These are phyloP conservation scores for Mugil cephalus DNA, from an alignment of 2,113 vertebrate species.

Conservation along the genomic window DNA sequence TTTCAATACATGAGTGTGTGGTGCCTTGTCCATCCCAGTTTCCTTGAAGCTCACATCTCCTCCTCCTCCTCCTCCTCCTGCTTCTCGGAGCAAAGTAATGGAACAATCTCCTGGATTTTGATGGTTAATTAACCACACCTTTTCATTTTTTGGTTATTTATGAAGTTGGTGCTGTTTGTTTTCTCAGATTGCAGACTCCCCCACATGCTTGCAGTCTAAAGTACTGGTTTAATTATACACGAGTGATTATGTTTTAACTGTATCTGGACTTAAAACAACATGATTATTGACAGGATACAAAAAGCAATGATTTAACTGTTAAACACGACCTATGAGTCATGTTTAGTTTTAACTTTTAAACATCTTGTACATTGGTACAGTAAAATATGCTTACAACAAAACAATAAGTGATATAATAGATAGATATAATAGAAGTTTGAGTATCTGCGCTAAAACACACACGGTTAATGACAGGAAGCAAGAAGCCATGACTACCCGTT, in stretches of 20 bases:
- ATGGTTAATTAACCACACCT: constrained; percentile 50
- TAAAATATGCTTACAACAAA: too few species aligned
- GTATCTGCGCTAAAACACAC: neutral
- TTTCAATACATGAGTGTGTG: constrained; percentile 80
- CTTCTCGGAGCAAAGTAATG: constrained; percentile 35
- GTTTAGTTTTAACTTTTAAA: too few species aligned
- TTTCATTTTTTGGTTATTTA: constrained; percentile 17
- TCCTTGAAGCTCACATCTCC: constrained; percentile 58
- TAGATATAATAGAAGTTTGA: too few species aligned
- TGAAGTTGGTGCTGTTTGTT: constrained; percentile 5
- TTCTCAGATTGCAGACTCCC: neutral
- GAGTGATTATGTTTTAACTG: neutral
- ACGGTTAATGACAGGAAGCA: too few species aligned
- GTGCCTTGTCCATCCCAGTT: constrained; percentile 70
- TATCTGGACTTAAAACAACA: neutral
- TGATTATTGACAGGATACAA: too few species aligned
- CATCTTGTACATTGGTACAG: too few species aligned
- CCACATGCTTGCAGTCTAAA: neutral
- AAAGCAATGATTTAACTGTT: too few species aligned
- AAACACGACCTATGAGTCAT: too few species aligned
- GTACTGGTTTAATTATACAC: neutral
- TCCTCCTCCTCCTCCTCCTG: constrained; percentile 34
- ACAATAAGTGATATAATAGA: too few species aligned
- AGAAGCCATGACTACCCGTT: too few species aligned
- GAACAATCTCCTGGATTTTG: constrained; percentile 30